Evolutionary conservation across 2,113 vertebrate species (phyloP).

Genomic region (Murina feae): DNA sequence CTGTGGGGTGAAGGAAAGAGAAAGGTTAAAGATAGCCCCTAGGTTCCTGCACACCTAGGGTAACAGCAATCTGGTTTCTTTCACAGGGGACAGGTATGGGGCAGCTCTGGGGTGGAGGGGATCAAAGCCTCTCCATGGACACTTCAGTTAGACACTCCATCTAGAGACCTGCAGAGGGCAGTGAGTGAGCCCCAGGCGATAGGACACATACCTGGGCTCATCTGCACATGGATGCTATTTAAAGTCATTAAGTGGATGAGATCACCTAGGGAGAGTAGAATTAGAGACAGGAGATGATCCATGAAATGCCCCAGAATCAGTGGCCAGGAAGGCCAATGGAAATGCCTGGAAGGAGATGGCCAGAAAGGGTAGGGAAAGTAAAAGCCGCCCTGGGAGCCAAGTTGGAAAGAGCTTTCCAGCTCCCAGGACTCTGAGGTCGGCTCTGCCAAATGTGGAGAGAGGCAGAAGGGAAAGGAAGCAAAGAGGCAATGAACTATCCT

Average conservation of each 20-base stretch:
- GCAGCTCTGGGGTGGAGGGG: background rate
- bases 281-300: background rate
- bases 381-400: accelerated
- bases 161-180: accelerated
- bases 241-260: background rate
- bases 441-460: accelerated
- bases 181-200: accelerated
- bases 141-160: accelerated
- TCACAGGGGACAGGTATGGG: accelerated
- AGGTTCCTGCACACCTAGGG: no score
- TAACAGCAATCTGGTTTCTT: accelerated
- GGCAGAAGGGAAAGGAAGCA: background rate
- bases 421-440: accelerated
- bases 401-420: accelerated
- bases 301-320: accelerated
- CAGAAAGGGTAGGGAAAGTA: background rate
- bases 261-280: accelerated
- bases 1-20: background rate
- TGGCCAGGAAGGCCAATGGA: no score
- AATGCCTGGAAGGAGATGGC: background rate
- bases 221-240: accelerated
- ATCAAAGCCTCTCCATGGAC: no score
- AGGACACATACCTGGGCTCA: accelerated
- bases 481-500: accelerated
- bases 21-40: background rate